phyloP scores from a whole-genome alignment of 2,797 vertebrate species.

The Sebastes cheni region DNA sequence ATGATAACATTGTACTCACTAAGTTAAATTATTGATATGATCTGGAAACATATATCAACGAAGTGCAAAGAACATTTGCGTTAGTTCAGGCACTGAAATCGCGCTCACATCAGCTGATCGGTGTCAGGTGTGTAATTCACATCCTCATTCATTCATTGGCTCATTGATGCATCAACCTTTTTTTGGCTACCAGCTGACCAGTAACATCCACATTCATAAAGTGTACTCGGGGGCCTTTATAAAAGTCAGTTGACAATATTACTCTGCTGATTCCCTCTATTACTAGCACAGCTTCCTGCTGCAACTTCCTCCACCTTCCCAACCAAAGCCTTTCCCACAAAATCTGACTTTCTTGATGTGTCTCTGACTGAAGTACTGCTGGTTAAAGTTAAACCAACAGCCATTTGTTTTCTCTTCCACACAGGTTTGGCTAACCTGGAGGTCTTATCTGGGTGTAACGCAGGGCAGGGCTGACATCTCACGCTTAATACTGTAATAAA shows the following conservation, averaged over 20 bases:
- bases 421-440: neutral
- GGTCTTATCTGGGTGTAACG: neutral
- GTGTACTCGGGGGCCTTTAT: too few relatives aligned
- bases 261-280: neutral
- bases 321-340: neutral
- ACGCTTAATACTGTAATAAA: neutral
- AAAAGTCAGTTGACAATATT: too few relatives aligned
- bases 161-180: neutral
- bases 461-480: neutral
- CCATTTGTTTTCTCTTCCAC: neutral
- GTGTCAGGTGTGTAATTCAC: too few relatives aligned
- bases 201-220: too few relatives aligned
- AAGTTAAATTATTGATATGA: neutral
- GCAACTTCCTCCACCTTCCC: neutral
- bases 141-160: too few relatives aligned
- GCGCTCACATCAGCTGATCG: too few relatives aligned
- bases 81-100: too few relatives aligned
- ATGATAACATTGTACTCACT: neutral
- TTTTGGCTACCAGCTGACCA: too few relatives aligned
- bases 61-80: fast-evolving
- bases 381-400: neutral
- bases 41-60: neutral
- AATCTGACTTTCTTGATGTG: neutral
- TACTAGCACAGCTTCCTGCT: neutral
- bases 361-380: neutral